Base-by-base conservation (phyloP, 92 coral and sea anemone species). In the Micromussa lordhowensis region DNA sequence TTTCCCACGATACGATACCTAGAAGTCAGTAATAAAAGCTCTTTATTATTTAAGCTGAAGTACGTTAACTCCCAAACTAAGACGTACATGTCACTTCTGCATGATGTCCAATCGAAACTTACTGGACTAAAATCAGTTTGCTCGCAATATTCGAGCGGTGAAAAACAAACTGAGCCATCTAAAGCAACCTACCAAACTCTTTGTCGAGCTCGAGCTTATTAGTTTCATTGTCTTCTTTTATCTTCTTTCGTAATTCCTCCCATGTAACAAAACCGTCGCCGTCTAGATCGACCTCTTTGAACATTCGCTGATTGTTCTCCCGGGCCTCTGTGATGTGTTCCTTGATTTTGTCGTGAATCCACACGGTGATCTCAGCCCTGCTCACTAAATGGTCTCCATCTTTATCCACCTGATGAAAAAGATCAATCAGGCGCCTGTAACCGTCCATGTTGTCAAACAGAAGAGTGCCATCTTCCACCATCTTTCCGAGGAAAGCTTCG, bases 401-500 rank as follows among this genome's bases (percentile, higher is more conserved):
- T 73, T 87, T 91, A 63, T 97, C 99, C 9, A 97, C 99, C 81
- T 96, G 91, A 80, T 97, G 99, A 76, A 97, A 97, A 26, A 96
- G 89, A 70, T 96, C 96, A 81, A 97, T 97, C 12, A 97, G 88
- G 84, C 95, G 93, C 81, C 96, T 93, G 79, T 95, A 97, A 15
- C 98, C 98, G 16, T 89, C 86, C 92, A 95, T 91, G 91, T 97
- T 93, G 78, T 97, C 96, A 61, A 94, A 94, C 63, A 91, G 85
- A 22, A 97, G 92, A 53, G 92, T 75, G 14, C 99, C 99, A 29
- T 96, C 95, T 32, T 94, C 92, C 18, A 97, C 96, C 55, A 97
- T 92, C 61, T 95, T 95, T 31, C 99, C 99, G 4, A 97, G 94
- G 84, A 97, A 97, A 6, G 98, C 98, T 90, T 97, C 99, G 89